These are phyloP conservation scores for Pandemis corylana DNA, from an alignment of 2,888 invertebrate species.

Conservation along the genomic window DNA sequence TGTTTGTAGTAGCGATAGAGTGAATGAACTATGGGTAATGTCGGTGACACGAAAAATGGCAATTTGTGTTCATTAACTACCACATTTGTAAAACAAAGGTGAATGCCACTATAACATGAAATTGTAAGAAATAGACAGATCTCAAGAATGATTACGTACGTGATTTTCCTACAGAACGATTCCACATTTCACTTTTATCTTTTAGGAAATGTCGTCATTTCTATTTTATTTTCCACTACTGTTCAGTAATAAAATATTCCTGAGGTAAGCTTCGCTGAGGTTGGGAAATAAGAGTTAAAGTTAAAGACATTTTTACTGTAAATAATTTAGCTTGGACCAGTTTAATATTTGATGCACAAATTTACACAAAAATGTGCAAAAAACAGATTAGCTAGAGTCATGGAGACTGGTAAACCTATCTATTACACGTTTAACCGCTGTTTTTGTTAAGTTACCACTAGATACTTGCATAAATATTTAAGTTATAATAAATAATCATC, in stretches of 20 bases:
- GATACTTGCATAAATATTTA: too few relatives aligned
- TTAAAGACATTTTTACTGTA: too few relatives aligned
- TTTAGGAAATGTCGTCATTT: background rate
- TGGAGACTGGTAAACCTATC: too few relatives aligned
- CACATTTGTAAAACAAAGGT: background rate
- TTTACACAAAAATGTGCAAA: too few relatives aligned
- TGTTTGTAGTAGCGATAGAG: background rate
- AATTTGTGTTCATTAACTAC: constrained; percentile 6
- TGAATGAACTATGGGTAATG: background rate
- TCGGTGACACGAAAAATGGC: background rate
- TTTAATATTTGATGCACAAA: too few relatives aligned
- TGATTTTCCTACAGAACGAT: background rate
- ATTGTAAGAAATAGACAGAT: background rate
- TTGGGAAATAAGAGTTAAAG: background rate
- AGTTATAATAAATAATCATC: too few relatives aligned
- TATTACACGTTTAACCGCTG: too few relatives aligned
- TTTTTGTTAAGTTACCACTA: too few relatives aligned
- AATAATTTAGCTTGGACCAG: too few relatives aligned
- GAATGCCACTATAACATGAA: constrained; percentile 5
- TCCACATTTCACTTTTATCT: constrained; percentile 3
- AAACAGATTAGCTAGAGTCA: too few relatives aligned
- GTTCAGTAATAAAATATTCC: background rate
- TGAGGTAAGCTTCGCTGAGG: background rate
- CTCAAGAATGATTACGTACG: constrained; percentile 3
- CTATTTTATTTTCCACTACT: background rate